phyloP scores from a whole-genome alignment of 2,888 invertebrate genomes.

The Panopea generosa region DNA sequence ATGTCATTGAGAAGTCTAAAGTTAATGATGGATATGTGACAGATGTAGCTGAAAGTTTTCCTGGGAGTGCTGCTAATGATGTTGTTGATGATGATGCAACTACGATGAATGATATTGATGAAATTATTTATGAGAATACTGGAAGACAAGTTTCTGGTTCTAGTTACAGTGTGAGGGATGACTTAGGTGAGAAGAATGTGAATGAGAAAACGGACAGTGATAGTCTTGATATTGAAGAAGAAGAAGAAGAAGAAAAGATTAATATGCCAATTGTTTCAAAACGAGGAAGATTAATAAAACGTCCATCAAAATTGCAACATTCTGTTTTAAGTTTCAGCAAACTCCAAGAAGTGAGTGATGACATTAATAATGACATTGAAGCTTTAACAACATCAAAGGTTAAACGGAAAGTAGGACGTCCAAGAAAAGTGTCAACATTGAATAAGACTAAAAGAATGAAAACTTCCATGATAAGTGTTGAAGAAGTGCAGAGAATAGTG shows the following conservation, averaged over 20 bases:
- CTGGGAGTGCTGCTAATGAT: too few species aligned
- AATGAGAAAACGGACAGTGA: too few species aligned
- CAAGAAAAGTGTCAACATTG: background rate
- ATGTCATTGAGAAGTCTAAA: background rate
- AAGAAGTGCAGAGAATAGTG: background rate
- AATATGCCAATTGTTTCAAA: constrained; percentile 24
- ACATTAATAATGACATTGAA: too few species aligned
- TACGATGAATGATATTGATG: background rate
- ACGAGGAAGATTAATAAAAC: constrained; percentile 40
- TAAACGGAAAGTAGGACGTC: constrained; percentile 1
- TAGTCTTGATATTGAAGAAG: too few species aligned
- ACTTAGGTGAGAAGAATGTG: too few species aligned
- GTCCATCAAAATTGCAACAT: constrained; percentile 7
- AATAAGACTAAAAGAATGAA: background rate
- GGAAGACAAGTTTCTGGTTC: too few species aligned
- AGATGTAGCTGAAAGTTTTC: background rate
- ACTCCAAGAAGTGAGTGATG: too few species aligned
- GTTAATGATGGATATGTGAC: background rate
- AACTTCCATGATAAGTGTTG: background rate
- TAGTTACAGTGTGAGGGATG: too few species aligned
- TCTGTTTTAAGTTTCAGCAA: too few species aligned
- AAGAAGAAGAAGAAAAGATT: too few species aligned
- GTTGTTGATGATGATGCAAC: too few species aligned
- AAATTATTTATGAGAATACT: background rate
- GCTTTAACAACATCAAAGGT: background rate